Conservation (phyloP, 2,797 vertebrate species). For the Sebastes itinus region DNA sequence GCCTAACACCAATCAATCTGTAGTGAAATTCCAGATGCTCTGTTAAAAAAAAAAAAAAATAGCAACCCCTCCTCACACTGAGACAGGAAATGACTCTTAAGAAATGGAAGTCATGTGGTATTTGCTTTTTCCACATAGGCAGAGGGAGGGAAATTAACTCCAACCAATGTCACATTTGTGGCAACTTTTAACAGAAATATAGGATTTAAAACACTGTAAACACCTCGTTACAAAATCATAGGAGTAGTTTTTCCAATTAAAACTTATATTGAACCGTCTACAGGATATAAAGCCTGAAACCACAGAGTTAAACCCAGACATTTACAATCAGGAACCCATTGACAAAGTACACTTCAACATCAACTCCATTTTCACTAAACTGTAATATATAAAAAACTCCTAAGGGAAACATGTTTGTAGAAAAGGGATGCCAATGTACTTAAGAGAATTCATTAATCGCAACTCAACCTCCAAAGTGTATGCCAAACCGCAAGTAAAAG, state of each 20-base stretch:
- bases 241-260: neutral
- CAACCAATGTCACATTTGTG: constrained; percentile 8
- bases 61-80: constrained; percentile 3
- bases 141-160: constrained; percentile 14
- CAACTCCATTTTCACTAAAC: neutral
- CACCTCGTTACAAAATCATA: neutral
- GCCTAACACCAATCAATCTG: constrained; percentile 3
- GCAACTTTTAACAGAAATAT: neutral
- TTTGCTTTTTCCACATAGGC: constrained; percentile 40
- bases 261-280: neutral
- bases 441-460: neutral
- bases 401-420: neutral
- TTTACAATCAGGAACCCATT: neutral
- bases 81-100: constrained; percentile 47
- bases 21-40: constrained; percentile 39
- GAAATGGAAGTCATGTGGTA: constrained; percentile 35
- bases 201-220: neutral
- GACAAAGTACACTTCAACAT: neutral
- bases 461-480: neutral
- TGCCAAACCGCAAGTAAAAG: neutral
- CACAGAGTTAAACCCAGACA: neutral
- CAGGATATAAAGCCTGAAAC: neutral
- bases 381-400: neutral
- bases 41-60: neutral
- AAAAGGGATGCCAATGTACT: neutral